Conservation (phyloP, 2,113 vertebrate genomes). For the Oreochromis tanganicae region DNA sequence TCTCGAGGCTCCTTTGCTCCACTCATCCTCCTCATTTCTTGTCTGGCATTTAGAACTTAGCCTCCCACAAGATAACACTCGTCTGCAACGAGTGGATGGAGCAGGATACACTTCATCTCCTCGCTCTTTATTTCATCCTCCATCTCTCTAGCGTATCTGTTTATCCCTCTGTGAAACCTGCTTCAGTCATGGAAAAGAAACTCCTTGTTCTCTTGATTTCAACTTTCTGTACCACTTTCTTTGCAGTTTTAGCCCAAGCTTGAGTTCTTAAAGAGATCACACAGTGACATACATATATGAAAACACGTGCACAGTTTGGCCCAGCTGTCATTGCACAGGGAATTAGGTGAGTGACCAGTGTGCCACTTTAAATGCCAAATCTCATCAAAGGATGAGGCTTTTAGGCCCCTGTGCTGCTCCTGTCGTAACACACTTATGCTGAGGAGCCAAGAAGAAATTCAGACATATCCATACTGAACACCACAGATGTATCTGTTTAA, state of each 20-base stretch:
- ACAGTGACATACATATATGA: background rate
- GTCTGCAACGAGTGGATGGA: background rate
- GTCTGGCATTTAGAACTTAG: background rate
- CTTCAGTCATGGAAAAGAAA: background rate
- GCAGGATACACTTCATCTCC: background rate
- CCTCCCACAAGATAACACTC: background rate
- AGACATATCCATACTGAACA: background rate
- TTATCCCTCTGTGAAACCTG: background rate
- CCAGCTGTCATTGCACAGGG: conserved; percentile 33
- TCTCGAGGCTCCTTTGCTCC: background rate
- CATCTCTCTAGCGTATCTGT: background rate
- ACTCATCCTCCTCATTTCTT: background rate
- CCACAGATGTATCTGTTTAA: background rate
- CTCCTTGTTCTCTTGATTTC: background rate
- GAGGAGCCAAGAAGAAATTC: background rate
- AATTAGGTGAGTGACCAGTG: conserved; percentile 60
- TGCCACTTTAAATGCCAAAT: conserved; percentile 52
- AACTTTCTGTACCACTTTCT: conserved; percentile 12
- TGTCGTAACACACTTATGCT: background rate
- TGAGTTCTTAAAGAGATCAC: background rate
- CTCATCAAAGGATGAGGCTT: conserved; percentile 58
- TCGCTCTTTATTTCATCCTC: background rate
- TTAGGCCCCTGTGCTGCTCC: background rate
- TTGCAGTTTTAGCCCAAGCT: background rate
- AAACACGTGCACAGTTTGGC: background rate